Base-by-base conservation (phyloP, 2,797 vertebrate species). In the Micrastur ruficollis region DNA sequence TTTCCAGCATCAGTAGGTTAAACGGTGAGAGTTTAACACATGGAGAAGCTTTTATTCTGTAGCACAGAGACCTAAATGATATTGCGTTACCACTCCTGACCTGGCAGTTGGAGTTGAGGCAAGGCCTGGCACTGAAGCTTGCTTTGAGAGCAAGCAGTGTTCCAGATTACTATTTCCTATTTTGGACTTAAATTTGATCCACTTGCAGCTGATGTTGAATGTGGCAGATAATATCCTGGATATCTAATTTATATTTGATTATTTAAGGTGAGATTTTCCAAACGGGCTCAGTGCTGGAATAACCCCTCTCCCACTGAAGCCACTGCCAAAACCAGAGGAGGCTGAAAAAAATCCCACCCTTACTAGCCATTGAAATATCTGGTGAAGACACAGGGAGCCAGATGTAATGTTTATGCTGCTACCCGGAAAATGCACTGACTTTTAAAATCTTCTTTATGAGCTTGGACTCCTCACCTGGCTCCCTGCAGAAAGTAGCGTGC, bases 151-250 rank as follows among this genome's bases (percentile, higher is more conserved):
- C 55, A 94, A 72, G 83, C 25, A 9, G 23, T 67, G 75, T 36
- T 97, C 78, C 74, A 84, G 89, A 89, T 92, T 91, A 93, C 65
- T 93, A 63, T 88, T 92, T 95, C 85, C 90, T 94, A 80, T 46
- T 93, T 74, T 93, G 82, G 63, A 87, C 68, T 93, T 87, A 68
- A 93, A 81, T 55, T 32, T 68, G 82, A 95, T 91, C 47, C 86
- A 73, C 42, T 94, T 95, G 66, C 66, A 94, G 79, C 65, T 89
- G 38, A 93, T 82, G 62, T 68, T 89, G 56, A 78, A 68, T 73
- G 36, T 94, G 71, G 59, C 82, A 89, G 80, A 56, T 67, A 76
- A 85, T 55, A 61, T 76, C 31, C 68, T 75, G 86, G 58, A 47
- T 40, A 49, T 81, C 66, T 94, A 87, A 91, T 86, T 94, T 86